Evolutionary conservation across 2,113 vertebrate species (phyloP), one percentile per base, ranked within the genome.

Genomic region (Anolis sagrei): DNA sequence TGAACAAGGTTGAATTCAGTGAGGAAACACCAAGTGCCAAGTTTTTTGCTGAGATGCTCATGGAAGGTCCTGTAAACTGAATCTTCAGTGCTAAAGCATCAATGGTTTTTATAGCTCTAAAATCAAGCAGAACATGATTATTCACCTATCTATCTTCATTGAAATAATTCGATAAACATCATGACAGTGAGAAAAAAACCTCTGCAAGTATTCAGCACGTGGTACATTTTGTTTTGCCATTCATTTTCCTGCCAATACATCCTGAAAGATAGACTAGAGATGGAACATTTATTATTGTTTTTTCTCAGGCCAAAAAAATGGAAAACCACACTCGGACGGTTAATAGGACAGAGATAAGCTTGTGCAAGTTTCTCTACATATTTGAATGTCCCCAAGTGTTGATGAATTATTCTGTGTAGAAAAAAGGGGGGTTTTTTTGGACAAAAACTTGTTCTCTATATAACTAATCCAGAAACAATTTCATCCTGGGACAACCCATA

Each of bases 11-110:
- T 90, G 94, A 81, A 87, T 97, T 97, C 84, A 99, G 54, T 39
- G 97, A 93, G 27, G 97, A 96, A 7, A 99, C 95, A 18, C 97
- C 98, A 83, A 99, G 87, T 23, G 97, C 97, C 0, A 99, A 93
- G 87, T 98, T 97, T 89, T 88, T 95, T 88, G 98, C 98, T 54
- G 95, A 95, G 93, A 99, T 98, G 86, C 93, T 97, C 92, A 99
- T 92, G 1, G 93, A 97, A 0, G 95, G 88, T n/a, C 97, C 97
- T 27, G 95, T 91, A 68, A 97, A 94, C 90, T 97, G 95, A 54
- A 99, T 96, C 95, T 99, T 99, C 94, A 98, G 96, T 58, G 97
- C 96, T 94, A 99, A 90, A 74, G 97, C 95, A 76, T 99, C 98
- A 44, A 99, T 97, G 2, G 98, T 97, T 95, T 96, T 98, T 86